Evolutionary conservation across 2,888 invertebrate genomes (phyloP).

Genomic region (Drosophila nr. perissopoda): DNA sequence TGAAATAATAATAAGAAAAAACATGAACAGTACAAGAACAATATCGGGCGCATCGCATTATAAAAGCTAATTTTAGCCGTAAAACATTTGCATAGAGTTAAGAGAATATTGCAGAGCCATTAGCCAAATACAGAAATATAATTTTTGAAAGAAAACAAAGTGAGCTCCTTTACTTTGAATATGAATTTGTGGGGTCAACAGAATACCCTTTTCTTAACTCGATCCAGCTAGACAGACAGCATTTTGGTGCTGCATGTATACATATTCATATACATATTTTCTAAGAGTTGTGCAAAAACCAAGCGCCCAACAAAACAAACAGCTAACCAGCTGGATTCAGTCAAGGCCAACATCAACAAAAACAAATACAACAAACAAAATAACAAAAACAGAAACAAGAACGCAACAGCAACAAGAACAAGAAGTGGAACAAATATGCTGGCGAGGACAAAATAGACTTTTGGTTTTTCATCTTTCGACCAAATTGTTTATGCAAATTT

Average conservation of each 20-base stretch:
- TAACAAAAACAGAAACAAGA: slow-evolving; percentile 19
- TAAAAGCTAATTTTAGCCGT: not conserved
- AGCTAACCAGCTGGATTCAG: slow-evolving; percentile 40
- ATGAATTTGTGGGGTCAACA: slow-evolving; percentile 9
- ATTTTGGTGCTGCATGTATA: slow-evolving; percentile 4
- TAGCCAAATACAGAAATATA: slow-evolving; percentile 6
- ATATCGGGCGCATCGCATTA: not conserved
- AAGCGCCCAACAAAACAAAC: slow-evolving; percentile 10
- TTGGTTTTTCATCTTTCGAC: slow-evolving; percentile 80
- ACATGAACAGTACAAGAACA: not conserved
- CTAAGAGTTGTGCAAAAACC: slow-evolving; percentile 23
- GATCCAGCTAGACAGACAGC: not conserved
- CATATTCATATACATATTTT: not conserved
- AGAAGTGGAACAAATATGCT: slow-evolving; percentile 34
- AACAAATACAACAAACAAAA: slow-evolving; percentile 24
- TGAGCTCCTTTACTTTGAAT: slow-evolving; percentile 14
- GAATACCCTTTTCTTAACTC: not conserved
- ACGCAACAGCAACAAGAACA: slow-evolving; percentile 7
- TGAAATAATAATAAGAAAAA: not conserved
- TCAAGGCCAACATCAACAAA: slow-evolving; percentile 62
- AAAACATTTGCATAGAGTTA: slow-evolving; percentile 14
- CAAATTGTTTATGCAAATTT: slow-evolving; percentile 82
- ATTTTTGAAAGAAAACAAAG: not conserved
- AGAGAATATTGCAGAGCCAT: not conserved
- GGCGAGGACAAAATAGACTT: slow-evolving; percentile 68